Conservation (phyloP, 2,888 invertebrate genomes). For the Troides oblongomaculatus region DNA sequence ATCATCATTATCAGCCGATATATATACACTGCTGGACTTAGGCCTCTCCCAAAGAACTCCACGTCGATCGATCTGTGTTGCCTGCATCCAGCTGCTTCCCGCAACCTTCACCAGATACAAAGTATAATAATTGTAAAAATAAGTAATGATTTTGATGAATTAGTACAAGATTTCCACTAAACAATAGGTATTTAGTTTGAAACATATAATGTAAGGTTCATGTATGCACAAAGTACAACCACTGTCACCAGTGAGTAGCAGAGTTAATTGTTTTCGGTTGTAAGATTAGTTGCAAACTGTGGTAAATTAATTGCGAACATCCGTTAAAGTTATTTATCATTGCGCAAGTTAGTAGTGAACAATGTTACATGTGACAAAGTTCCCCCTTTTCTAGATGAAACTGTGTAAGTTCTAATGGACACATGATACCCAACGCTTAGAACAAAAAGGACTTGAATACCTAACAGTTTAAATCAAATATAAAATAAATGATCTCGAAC, state of each 20-base stretch:
- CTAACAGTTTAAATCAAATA: neutral
- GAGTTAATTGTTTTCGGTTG: conserved; percentile 27
- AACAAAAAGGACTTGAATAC: neutral
- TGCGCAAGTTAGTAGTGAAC: neutral
- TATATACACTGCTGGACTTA: too few species aligned
- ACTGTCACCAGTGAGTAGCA: conserved; percentile 7
- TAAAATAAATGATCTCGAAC: too few species aligned
- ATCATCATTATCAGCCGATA: too few species aligned
- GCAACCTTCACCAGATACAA: too few species aligned
- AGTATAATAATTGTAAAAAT: too few species aligned
- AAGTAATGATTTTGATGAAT: neutral
- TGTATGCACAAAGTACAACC: neutral
- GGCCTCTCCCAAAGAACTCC: too few species aligned
- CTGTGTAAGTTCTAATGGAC: neutral
- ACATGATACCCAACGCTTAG: neutral
- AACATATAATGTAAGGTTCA: neutral
- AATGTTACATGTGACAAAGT: neutral
- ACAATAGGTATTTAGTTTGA: neutral
- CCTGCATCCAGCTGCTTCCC: too few species aligned
- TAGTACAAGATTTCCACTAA: neutral
- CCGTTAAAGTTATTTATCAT: conserved; percentile 14
- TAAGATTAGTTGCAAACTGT: conserved; percentile 27
- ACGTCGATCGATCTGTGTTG: too few species aligned
- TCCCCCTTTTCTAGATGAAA: neutral
- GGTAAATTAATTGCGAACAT: conserved; percentile 21